These are phyloP conservation scores for Seriola aureovittata DNA, from an alignment of 2,113 vertebrate genomes.

Conservation along the genomic window DNA sequence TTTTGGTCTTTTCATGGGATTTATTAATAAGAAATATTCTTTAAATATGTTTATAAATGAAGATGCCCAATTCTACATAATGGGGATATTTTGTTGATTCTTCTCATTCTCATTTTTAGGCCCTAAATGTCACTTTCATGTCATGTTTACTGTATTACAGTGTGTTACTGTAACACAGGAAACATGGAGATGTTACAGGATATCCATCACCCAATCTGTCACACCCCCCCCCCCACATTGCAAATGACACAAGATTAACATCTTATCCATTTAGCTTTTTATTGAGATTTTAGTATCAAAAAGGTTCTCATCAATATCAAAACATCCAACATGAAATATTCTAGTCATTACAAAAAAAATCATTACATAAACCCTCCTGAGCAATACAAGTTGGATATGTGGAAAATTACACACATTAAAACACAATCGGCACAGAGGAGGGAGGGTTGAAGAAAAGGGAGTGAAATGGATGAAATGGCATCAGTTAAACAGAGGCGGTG, in stretches of 20 bases:
- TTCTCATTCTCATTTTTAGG: background rate
- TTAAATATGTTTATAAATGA: no score
- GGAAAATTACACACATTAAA: slow-evolving; percentile 60
- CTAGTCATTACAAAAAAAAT: slow-evolving; percentile 44
- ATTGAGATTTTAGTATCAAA: slow-evolving; percentile 73
- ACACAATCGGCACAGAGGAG: slow-evolving; percentile 38
- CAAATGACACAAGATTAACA: slow-evolving; percentile 39
- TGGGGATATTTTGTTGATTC: background rate
- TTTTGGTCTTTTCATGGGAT: background rate
- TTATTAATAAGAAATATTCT: background rate
- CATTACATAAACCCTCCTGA: slow-evolving; percentile 37
- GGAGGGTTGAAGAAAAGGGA: background rate
- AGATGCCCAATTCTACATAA: background rate
- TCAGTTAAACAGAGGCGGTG: slow-evolving; percentile 74
- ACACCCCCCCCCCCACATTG: no score
- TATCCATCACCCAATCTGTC: background rate
- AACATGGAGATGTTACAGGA: background rate
- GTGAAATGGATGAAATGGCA: slow-evolving; percentile 55
- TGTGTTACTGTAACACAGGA: background rate
- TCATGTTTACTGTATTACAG: background rate
- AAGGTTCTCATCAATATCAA: slow-evolving; percentile 56
- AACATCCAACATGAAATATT: slow-evolving; percentile 52
- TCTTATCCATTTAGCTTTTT: slow-evolving; percentile 60
- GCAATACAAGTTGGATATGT: slow-evolving; percentile 25
- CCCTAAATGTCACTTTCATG: background rate